These are phyloP conservation scores for Drosophila orena DNA, from an alignment of 1,140 invertebrate species.

Conservation along the genomic window DNA sequence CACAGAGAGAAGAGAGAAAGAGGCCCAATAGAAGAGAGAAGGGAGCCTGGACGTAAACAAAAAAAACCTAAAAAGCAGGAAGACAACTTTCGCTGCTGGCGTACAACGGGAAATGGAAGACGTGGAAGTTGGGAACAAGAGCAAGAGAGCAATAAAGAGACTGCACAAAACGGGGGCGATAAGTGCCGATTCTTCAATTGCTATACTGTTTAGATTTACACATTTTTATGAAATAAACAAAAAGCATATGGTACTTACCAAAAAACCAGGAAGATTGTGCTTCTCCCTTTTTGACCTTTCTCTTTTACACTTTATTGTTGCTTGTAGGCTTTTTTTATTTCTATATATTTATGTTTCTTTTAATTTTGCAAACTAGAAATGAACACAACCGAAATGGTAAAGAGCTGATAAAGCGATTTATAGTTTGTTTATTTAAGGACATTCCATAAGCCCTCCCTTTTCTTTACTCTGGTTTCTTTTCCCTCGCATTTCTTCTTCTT, in stretches of 20 bases:
- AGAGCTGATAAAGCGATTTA: constrained; percentile 8
- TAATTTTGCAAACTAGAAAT: constrained; percentile 14
- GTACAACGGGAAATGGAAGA: constrained; percentile 61
- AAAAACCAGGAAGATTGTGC: constrained; percentile 1
- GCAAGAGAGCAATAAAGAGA: constrained; percentile 17
- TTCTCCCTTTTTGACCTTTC: not conserved
- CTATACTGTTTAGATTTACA: constrained; percentile 59
- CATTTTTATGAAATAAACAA: constrained; percentile 35
- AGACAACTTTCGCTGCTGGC: constrained; percentile 78
- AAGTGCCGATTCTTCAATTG: constrained; percentile 3
- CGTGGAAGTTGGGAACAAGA: constrained; percentile 7
- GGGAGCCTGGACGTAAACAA: not conserved
- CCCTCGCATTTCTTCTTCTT: constrained; percentile 15
- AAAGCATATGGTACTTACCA: constrained; percentile 27
- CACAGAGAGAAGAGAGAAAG: constrained; percentile 10
- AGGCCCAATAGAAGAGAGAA: constrained; percentile 4
- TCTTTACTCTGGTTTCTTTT: not conserved
- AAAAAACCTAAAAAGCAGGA: constrained; percentile 48
- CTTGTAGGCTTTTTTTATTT: constrained; percentile 8
- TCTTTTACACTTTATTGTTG: not conserved
- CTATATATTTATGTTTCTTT: constrained; percentile 23
- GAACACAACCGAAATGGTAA: constrained; percentile 4
- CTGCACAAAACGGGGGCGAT: constrained; percentile 3
- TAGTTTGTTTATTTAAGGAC: constrained; percentile 18
- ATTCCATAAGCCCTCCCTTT: constrained; percentile 24